Percentiles rank a stretch among this genome's conserved stretches.
These are phyloP conservation scores for Drosophila mauritiana DNA, from an alignment of 1,140 invertebrate species.

Conservation along the genomic window DNA sequence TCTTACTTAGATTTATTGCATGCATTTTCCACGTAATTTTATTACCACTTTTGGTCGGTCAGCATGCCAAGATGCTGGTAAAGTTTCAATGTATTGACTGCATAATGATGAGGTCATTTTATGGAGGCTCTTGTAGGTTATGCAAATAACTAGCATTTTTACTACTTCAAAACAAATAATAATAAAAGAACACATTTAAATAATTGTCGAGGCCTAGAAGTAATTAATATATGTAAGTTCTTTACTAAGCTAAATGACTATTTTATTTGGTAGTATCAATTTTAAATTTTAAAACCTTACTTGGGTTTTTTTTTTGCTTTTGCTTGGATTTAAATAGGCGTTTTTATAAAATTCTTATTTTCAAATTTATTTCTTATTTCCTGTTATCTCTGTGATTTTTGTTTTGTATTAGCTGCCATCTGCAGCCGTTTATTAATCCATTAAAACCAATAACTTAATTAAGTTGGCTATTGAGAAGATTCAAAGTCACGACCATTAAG, in stretches of 20 bases:
- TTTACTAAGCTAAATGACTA: no score
- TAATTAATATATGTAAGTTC: no score
- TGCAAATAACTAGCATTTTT: conserved; percentile 16
- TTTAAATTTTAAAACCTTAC: no score
- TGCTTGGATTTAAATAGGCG: not conserved
- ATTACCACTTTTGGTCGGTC: conserved; percentile 27
- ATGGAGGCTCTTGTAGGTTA: conserved; percentile 34
- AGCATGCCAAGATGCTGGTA: conserved; percentile 20
- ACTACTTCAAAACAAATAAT: not conserved
- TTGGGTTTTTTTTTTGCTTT: no score
- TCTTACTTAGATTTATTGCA: conserved; percentile 42
- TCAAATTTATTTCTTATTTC: no score
- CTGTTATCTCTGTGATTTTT: not conserved
- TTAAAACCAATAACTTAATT: conserved; percentile 39
- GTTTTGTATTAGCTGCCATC: not conserved
- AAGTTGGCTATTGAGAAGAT: conserved; percentile 4
- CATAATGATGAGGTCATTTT: conserved; percentile 40
- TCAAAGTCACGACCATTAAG: conserved; percentile 41
- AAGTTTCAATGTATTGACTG: conserved; percentile 47
- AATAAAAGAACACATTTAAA: not conserved
- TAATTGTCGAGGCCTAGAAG: conserved; percentile 3
- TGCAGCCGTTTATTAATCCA: conserved; percentile 8
- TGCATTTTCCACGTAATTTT: conserved; percentile 37
- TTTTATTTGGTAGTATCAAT: no score
- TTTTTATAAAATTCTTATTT: not conserved